Percentiles rank a stretch among this genome's conserved stretches.
phyloP scores from a whole-genome alignment of 2,113 vertebrate species.

The Eonycteris spelaea region DNA sequence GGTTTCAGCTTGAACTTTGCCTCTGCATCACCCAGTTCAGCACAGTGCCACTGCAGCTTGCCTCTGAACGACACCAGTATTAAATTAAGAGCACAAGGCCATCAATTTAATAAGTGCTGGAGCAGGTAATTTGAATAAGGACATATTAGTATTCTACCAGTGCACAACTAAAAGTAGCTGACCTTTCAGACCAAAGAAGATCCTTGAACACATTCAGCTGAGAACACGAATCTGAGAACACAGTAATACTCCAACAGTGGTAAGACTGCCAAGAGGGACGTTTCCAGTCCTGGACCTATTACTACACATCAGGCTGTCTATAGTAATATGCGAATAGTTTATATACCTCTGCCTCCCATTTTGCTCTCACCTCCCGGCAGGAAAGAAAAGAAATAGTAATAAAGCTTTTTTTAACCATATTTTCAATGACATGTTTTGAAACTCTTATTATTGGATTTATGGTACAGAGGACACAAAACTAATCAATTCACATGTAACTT shows the following conservation, averaged over 20 bases:
- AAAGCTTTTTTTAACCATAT: slow-evolving; percentile 82
- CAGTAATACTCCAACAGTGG: slow-evolving; percentile 93
- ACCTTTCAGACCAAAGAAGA: slow-evolving; percentile 98
- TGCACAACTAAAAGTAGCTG: slow-evolving; percentile 98
- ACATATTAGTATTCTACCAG: slow-evolving; percentile 97
- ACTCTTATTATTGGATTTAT: slow-evolving; percentile 87
- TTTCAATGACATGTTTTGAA: slow-evolving; percentile 80
- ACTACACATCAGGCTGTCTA: slow-evolving; percentile 84
- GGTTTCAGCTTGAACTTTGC: slow-evolving; percentile 94
- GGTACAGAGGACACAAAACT: slow-evolving; percentile 84
- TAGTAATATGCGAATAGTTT: slow-evolving; percentile 78
- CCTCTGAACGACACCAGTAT: slow-evolving; percentile 91
- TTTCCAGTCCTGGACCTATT: slow-evolving; percentile 82
- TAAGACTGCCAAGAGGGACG: slow-evolving; percentile 91
- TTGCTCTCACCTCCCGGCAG: neutral
- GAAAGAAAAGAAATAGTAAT: slow-evolving; percentile 78
- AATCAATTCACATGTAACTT: slow-evolving; percentile 88
- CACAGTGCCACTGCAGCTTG: slow-evolving; percentile 87
- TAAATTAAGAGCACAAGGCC: slow-evolving; percentile 97
- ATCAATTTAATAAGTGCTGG: slow-evolving; percentile 99
- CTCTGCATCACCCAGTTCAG: slow-evolving; percentile 91
- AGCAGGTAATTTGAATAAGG: slow-evolving; percentile 99
- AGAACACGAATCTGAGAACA: slow-evolving; percentile 87
- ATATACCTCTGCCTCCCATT: slow-evolving; percentile 71
- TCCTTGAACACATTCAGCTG: slow-evolving; percentile 96